phyloP scores from a whole-genome alignment of 1,140 invertebrate genomes.

The Dysdera silvatica region DNA sequence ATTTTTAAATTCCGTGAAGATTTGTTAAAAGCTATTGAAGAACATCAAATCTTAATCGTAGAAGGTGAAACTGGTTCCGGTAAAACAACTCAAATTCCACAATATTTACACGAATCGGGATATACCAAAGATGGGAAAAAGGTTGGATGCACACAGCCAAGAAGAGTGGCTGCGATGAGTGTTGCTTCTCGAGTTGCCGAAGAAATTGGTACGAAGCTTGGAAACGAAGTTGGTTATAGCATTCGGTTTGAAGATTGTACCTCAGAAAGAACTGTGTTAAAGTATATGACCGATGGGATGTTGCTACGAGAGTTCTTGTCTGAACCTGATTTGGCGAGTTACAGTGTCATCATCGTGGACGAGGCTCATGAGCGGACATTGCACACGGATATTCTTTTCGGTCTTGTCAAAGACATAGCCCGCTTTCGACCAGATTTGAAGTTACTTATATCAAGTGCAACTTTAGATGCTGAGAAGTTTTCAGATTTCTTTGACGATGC shows the following conservation, averaged over 20 bases:
- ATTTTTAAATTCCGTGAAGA: conserved; percentile 88
- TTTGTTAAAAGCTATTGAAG: conserved; percentile 73
- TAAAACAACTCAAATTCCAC: conserved; percentile 98
- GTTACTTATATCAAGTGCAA: conserved; percentile 93
- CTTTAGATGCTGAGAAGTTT: conserved; percentile 97
- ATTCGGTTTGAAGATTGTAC: conserved; percentile 75
- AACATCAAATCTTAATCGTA: conserved; percentile 90
- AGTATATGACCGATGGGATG: conserved; percentile 99
- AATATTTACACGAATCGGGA: conserved; percentile 84
- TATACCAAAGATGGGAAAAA: conserved; percentile 60
- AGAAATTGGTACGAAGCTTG: conserved; percentile 62
- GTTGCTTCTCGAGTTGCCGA: conserved; percentile 64
- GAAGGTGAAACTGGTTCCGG: conserved; percentile 94
- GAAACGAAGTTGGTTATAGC: conserved; percentile 65
- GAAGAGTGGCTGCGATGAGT: conserved; percentile 71
- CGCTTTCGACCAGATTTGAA: conserved; percentile 91
- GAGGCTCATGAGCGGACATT: conserved; percentile 98
- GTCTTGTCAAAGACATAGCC: conserved; percentile 95
- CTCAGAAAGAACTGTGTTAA: conserved; percentile 67
- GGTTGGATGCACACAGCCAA: conserved; percentile 70
- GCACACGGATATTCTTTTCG: conserved; percentile 97
- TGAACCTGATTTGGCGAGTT: conserved; percentile 90
- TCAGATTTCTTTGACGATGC: conserved; percentile 98
- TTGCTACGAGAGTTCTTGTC: conserved; percentile 92
- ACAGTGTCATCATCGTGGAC: conserved; percentile 96